Conservation (phyloP, 2,113 vertebrate species). For the Lophochroa leadbeateri region DNA sequence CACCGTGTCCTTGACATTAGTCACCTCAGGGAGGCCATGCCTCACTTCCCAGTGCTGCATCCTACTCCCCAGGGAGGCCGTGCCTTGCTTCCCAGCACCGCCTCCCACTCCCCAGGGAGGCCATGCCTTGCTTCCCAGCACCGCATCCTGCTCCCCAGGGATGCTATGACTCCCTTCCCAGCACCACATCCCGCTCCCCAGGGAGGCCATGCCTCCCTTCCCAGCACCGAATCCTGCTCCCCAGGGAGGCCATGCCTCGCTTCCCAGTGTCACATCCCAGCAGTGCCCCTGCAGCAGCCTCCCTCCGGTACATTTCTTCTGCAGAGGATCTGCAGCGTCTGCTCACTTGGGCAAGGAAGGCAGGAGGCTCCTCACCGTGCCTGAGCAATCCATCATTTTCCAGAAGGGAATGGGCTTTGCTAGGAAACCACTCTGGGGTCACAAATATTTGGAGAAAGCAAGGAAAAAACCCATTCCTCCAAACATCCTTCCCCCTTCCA, state of each 20-base stretch:
- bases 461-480: neutral
- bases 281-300: neutral
- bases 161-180: neutral
- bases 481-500: neutral
- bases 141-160: neutral
- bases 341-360: neutral
- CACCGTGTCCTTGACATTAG: neutral
- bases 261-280: neutral
- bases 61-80: neutral
- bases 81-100: too few relatives aligned
- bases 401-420: neutral
- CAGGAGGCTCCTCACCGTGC: neutral
- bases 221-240: too few relatives aligned
- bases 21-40: neutral
- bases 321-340: neutral
- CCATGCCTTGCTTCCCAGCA: neutral
- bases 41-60: neutral
- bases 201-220: too few relatives aligned
- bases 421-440: neutral
- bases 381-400: neutral
- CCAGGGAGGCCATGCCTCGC: rapidly evolving
- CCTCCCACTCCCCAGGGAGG: neutral
- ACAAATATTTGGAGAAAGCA: neutral
- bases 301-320: neutral
- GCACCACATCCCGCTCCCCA: neutral